These are phyloP conservation scores for Melanostoma scalare DNA, from an alignment of 2,888 invertebrate genomes.

Conservation along the genomic window DNA sequence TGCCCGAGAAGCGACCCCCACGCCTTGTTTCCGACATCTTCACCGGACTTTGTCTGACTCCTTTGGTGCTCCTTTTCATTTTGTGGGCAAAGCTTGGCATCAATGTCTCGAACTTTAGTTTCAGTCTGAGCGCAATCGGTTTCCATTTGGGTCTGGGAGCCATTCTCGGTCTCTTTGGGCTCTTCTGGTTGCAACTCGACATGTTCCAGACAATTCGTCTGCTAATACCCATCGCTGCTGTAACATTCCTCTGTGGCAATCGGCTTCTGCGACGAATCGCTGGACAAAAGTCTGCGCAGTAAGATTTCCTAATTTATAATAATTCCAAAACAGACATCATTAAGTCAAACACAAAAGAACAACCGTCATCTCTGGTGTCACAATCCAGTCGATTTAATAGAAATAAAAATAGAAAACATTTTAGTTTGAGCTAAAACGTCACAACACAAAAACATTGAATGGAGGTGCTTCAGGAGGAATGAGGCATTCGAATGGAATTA, in stretches of 20 bases:
- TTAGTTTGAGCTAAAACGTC: slow-evolving; percentile 51
- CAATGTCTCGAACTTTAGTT: slow-evolving; percentile 92
- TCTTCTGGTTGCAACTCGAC: slow-evolving; percentile 96
- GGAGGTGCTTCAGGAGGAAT: slow-evolving; percentile 3
- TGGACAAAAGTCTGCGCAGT: slow-evolving; percentile 61
- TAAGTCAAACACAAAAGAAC: slow-evolving; percentile 25
- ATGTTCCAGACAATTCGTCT: slow-evolving; percentile 98
- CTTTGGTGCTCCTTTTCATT: slow-evolving; percentile 90
- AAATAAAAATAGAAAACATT: slow-evolving; percentile 21
- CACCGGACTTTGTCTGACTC: slow-evolving; percentile 91
- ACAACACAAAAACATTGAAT: slow-evolving; percentile 43
- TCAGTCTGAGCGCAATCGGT: slow-evolving; percentile 90
- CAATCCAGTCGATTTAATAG: slow-evolving; percentile 28
- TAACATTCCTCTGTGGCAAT: slow-evolving; percentile 97
- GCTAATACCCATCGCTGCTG: slow-evolving; percentile 90
- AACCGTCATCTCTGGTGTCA: slow-evolving; percentile 45
- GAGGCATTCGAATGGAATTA: slow-evolving; percentile 24
- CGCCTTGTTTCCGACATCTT: slow-evolving; percentile 94
- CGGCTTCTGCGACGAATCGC: slow-evolving; percentile 91
- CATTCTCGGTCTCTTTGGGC: slow-evolving; percentile 93
- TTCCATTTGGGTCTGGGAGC: slow-evolving; percentile 96
- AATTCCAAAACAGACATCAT: slow-evolving; percentile 43
- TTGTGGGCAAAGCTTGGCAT: slow-evolving; percentile 94
- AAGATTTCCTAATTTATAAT: slow-evolving; percentile 27
- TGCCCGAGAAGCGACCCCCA: slow-evolving; percentile 95